These are phyloP conservation scores for Ladona fulva DNA, from an alignment of 1,140 invertebrate species.

Conservation along the genomic window DNA sequence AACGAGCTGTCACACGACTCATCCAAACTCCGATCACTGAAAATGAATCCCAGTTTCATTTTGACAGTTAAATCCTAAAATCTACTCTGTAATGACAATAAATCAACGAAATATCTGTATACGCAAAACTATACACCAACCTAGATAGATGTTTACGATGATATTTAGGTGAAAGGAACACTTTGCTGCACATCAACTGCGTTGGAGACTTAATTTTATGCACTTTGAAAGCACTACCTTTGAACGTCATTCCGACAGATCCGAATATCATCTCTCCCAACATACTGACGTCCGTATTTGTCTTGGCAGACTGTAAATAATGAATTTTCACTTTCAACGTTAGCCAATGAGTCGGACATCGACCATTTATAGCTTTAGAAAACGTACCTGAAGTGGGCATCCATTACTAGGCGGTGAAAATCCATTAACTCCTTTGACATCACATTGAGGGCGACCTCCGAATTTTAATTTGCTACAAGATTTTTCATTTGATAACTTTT, in stretches of 20 bases:
- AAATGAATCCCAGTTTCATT: neutral
- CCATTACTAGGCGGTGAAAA: neutral
- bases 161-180: conserved; percentile 46
- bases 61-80: too few relatives aligned
- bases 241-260: conserved; percentile 74
- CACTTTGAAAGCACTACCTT: conserved; percentile 69
- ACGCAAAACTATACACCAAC: neutral
- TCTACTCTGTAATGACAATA: too few relatives aligned
- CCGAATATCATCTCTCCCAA: conserved; percentile 87
- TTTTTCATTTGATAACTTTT: conserved; percentile 40
- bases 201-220: conserved; percentile 53
- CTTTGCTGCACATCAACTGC: conserved; percentile 64
- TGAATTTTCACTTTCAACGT: conserved; percentile 15
- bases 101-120: too few relatives aligned
- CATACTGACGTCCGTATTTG: conserved; percentile 56
- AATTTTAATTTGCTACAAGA: conserved; percentile 14
- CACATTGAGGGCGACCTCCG: conserved; percentile 3
- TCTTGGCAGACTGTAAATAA: conserved; percentile 25
- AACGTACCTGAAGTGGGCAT: conserved; percentile 8
- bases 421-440: conserved; percentile 19
- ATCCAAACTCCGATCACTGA: conserved; percentile 30
- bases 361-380: conserved; percentile 13
- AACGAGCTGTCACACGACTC: conserved; percentile 29
- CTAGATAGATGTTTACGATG: neutral
- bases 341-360: neutral